Base-by-base conservation (phyloP, 1,140 invertebrate species). In the Nasonia longicornis region DNA sequence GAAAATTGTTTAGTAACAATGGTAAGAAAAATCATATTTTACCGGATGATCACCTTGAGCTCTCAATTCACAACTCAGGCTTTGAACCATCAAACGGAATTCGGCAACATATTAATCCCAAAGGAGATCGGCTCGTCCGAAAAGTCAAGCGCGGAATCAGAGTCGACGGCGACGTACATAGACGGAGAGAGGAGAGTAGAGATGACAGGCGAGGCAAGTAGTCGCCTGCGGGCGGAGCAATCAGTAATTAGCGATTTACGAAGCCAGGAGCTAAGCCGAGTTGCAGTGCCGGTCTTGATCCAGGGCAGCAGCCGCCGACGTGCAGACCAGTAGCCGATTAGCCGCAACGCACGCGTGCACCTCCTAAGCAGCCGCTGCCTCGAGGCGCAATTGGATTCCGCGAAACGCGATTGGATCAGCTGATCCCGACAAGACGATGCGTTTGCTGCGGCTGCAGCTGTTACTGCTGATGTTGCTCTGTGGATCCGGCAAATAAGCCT, bases 221-320 rank as follows among this genome's bases (percentile, higher is more conserved):
- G 70, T 16, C 70, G 70, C 26, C 29, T n/a, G 38, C 8, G 35
- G 11, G 70, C 70, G 16, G 14, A 14, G 31, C 31, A 42, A 71
- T 71, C 26, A 77, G 58, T 78, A 52, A 78, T 78, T 78, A 78
- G 70, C 42, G 42, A 78, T 78, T 78, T 67, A 70, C 20, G 26
- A 31, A 58, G 48, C 73, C n/a, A 16, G 2, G 31, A 38, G 70
- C 70, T 58, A 29, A 73, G 42, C 31, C 70, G 16, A 58, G 52
- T 58, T 72, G 70, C 2, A 31, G 71, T n/a, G 71, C 45, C 52
- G 73, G 29, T 63, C n/a, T 63, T 31, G 45, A 73, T 42, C 71
- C 20, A 45, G 31, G 7, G 11, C 70, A 14, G 8, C 20, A 58
- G n/a, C 70, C 38, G 8, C 10, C 70, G n/a, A 45, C 20, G 26